These are phyloP conservation scores for Clarias gariepinus DNA, from an alignment of 2,113 vertebrate genomes.

Conservation along the genomic window DNA sequence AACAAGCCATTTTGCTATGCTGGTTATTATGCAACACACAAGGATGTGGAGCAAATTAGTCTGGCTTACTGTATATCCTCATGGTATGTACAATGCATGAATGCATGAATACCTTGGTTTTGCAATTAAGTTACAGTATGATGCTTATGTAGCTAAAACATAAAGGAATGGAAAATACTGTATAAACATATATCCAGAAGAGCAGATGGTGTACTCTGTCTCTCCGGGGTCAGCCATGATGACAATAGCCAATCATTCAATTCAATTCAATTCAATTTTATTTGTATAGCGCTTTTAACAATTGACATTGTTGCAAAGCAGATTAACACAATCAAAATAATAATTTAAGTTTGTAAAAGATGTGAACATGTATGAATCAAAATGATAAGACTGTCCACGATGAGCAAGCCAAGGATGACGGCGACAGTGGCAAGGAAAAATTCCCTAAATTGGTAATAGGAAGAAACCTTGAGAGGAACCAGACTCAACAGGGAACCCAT, in stretches of 20 bases:
- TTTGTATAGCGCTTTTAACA: no score
- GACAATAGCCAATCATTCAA: neutral
- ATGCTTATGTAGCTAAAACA: neutral
- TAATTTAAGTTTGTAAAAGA: no score
- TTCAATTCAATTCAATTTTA: no score
- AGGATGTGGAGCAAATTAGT: neutral
- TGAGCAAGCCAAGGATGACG: no score
- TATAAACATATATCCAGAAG: neutral
- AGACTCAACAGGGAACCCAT: no score
- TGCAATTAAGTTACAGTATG: neutral
- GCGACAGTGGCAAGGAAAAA: no score
- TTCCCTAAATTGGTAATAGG: no score
- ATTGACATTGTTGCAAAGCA: no score
- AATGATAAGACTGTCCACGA: no score
- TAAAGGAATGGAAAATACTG: neutral
- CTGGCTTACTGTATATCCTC: neutral
- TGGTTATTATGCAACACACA: constrained; percentile 39
- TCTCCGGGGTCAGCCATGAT: neutral
- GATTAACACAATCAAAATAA: no score
- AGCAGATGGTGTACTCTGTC: neutral
- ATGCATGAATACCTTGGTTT: neutral
- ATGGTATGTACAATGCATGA: neutral
- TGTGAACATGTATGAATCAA: no score
- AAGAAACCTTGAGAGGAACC: no score
- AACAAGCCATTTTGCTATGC: constrained; percentile 42